Evolutionary conservation across 2,888 invertebrate species (phyloP).

Genomic region (Diploptera punctata): DNA sequence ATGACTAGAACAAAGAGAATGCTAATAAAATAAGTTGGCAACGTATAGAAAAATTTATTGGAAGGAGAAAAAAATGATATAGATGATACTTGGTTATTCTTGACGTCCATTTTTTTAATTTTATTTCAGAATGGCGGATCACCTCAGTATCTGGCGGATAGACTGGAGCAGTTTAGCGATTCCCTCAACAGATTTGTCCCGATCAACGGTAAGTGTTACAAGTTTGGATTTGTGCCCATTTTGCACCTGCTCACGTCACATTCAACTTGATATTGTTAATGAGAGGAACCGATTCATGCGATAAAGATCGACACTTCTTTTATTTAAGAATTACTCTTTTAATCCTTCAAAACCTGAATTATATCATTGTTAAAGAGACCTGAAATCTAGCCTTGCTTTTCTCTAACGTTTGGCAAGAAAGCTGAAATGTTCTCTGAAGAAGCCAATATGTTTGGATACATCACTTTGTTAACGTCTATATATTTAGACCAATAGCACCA

Average conservation of each 20-base stretch:
- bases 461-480: no score
- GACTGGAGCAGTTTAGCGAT: conserved; percentile 21
- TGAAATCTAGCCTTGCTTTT: not conserved
- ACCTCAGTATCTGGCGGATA: conserved; percentile 18
- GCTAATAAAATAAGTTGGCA: not conserved
- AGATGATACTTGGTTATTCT: not conserved
- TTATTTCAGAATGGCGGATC: conserved; percentile 27
- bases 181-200: conserved; percentile 22
- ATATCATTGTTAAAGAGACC: not conserved
- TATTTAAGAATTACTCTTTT: not conserved
- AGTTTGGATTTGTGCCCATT: not conserved
- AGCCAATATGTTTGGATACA: no score
- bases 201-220: conserved; percentile 20
- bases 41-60: not conserved
- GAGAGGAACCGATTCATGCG: conserved; percentile 9
- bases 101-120: not conserved
- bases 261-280: conserved; percentile 21
- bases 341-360: not conserved
- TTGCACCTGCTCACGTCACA: not conserved
- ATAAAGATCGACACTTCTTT: conserved; percentile 2
- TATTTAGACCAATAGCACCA: not conserved
- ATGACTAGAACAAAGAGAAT: no score
- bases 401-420: not conserved
- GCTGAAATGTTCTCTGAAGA: no score
- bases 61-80: not conserved